phyloP scores from a whole-genome alignment of 2,888 invertebrate species.

The Drosophila greeni region DNA sequence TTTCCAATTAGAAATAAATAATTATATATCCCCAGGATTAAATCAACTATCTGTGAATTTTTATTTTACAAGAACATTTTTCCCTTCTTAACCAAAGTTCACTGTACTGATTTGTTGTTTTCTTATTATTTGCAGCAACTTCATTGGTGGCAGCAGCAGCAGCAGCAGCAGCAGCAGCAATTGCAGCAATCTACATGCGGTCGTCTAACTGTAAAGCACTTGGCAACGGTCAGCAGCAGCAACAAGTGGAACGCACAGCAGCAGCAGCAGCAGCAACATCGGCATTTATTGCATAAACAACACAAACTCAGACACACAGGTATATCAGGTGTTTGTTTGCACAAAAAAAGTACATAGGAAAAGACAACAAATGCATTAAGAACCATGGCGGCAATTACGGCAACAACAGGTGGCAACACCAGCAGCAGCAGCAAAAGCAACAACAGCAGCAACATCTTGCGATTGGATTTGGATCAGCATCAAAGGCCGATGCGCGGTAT shows the following conservation, averaged over 20 bases:
- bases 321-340: background rate
- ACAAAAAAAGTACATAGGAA: background rate
- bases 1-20: no score
- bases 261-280: conserved; percentile 33
- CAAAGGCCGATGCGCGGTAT: conserved; percentile 62
- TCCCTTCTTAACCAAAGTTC: background rate
- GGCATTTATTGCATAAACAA: conserved; percentile 37
- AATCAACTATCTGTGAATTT: no score
- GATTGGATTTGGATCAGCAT: conserved; percentile 23
- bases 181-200: conserved; percentile 61
- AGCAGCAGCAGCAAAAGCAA: conserved; percentile 36
- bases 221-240: conserved; percentile 57
- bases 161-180: conserved; percentile 12
- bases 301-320: background rate
- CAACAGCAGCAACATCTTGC: conserved; percentile 38
- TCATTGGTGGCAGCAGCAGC: conserved; percentile 2
- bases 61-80: background rate
- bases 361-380: conserved; percentile 53
- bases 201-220: conserved; percentile 62
- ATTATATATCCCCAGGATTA: no score
- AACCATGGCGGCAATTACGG: conserved; percentile 53
- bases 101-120: conserved; percentile 2
- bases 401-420: conserved; percentile 27
- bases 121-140: conserved; percentile 11
- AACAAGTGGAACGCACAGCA: conserved; percentile 43